Percentiles rank a stretch among this genome's conserved stretches.
Evolutionary conservation across 2,113 vertebrate genomes (phyloP).

Genomic region (Perca schrenkii): DNA sequence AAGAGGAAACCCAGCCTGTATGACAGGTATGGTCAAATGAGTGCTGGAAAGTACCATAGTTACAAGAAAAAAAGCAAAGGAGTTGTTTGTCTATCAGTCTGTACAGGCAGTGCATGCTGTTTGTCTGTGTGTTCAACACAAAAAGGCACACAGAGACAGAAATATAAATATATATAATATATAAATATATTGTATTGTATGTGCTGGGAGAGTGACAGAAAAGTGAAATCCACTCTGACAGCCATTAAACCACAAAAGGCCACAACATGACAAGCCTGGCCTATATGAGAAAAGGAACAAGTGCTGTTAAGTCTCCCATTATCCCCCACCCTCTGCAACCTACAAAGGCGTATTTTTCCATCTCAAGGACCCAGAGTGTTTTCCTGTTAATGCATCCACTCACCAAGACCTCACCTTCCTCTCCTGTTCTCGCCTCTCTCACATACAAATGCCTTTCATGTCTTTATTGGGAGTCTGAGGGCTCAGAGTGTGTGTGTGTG

Average conservation of each 20-base stretch:
- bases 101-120: background rate
- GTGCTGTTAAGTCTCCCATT: constrained; percentile 50
- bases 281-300: constrained; percentile 37
- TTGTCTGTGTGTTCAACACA: background rate
- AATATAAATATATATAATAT: no score
- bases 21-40: background rate
- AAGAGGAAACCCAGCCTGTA: background rate
- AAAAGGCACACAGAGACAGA: background rate
- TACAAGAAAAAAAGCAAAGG: constrained; percentile 14
- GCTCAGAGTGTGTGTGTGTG: constrained; percentile 11
- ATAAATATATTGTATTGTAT: background rate
- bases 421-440: constrained; percentile 25
- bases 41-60: constrained; percentile 71
- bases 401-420: constrained; percentile 44
- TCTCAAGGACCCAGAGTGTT: constrained; percentile 56
- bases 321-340: constrained; percentile 28
- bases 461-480: constrained; percentile 36
- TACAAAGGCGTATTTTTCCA: constrained; percentile 49
- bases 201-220: constrained; percentile 41
- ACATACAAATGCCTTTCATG: constrained; percentile 58
- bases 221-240: constrained; percentile 49
- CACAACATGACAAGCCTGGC: constrained; percentile 32
- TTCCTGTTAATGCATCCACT: constrained; percentile 57
- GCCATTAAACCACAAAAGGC: constrained; percentile 35
- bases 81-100: background rate